A percentile compares a stretch with the other conserved stretches of the same genome.
Evolutionary conservation across 2,888 invertebrate species (phyloP).

Genomic region (Stenodema calcarata): DNA sequence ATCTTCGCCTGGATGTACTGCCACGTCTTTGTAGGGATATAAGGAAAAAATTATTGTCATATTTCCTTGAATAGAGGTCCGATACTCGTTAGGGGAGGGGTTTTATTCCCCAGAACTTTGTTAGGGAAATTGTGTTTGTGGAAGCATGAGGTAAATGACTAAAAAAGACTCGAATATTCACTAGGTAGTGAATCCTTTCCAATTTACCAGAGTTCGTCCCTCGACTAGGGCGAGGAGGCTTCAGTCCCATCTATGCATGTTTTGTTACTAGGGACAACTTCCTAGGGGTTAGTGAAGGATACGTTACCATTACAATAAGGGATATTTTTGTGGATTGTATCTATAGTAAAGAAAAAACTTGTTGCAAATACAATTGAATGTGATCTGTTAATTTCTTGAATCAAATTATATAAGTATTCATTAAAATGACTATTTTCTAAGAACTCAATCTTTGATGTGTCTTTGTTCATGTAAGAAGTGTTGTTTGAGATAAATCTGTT

Average conservation of each 20-base stretch:
- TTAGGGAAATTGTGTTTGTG: not conserved
- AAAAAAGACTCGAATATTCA: not conserved
- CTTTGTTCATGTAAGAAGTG: not conserved
- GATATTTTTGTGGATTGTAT: conserved; percentile 33
- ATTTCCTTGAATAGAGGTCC: not conserved
- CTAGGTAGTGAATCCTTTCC: not conserved
- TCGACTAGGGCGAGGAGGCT: not conserved
- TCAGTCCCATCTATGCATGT: not conserved
- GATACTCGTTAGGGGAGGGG: not conserved
- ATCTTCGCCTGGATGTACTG: not conserved
- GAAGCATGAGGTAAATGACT: not conserved
- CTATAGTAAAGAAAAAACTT: not conserved
- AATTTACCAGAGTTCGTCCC: not conserved
- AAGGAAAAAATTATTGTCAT: not conserved
- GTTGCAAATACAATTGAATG: conserved; percentile 24
- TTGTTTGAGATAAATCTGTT: not conserved
- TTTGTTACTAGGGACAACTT: not conserved
- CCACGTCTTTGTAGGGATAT: not conserved
- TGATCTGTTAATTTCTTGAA: conserved; percentile 44
- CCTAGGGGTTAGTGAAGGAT: not conserved
- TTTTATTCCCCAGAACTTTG: not conserved
- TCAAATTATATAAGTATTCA: conserved; percentile 40
- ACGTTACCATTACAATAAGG: conserved; percentile 29
- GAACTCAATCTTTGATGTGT: conserved; percentile 25
- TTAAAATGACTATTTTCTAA: conserved; percentile 37